These are phyloP conservation scores for Patella vulgata DNA, from an alignment of 1,140 invertebrate genomes.

Conservation along the genomic window DNA sequence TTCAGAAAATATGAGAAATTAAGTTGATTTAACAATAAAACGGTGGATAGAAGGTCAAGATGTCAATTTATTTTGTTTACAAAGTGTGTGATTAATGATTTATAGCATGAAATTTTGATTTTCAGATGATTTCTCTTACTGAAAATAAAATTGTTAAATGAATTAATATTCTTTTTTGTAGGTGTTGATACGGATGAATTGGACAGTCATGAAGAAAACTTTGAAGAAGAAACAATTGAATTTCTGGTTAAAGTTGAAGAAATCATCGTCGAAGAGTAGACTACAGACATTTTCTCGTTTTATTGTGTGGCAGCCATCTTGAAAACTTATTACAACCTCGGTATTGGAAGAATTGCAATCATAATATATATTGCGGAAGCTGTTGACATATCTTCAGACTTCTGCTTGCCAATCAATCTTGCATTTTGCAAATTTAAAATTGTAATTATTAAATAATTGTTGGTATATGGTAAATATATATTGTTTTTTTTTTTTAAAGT, in stretches of 20 bases:
- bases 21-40: too few species aligned
- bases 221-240: constrained; percentile 95
- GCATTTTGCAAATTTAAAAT: background rate
- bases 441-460: background rate
- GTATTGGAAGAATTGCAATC: background rate
- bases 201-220: constrained; percentile 84
- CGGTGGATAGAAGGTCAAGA: too few species aligned
- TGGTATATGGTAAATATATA: constrained; percentile 2
- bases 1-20: too few species aligned
- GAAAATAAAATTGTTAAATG: too few species aligned
- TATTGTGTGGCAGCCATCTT: constrained; percentile 36
- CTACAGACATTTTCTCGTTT: background rate
- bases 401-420: constrained; percentile 1
- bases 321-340: constrained; percentile 24
- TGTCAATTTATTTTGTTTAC: too few species aligned
- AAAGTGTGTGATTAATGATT: too few species aligned
- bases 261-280: constrained; percentile 73
- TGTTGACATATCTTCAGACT: background rate
- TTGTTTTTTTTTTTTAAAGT: background rate
- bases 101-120: too few species aligned
- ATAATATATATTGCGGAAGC: background rate
- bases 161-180: too few species aligned
- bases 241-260: constrained; percentile 98
- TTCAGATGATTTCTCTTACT: too few species aligned
- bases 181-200: constrained; percentile 93